A percentile compares a stretch with the other conserved stretches of the same genome.
Evolutionary conservation across 2,113 vertebrate genomes (phyloP).

Genomic region (Plectropomus leopardus): DNA sequence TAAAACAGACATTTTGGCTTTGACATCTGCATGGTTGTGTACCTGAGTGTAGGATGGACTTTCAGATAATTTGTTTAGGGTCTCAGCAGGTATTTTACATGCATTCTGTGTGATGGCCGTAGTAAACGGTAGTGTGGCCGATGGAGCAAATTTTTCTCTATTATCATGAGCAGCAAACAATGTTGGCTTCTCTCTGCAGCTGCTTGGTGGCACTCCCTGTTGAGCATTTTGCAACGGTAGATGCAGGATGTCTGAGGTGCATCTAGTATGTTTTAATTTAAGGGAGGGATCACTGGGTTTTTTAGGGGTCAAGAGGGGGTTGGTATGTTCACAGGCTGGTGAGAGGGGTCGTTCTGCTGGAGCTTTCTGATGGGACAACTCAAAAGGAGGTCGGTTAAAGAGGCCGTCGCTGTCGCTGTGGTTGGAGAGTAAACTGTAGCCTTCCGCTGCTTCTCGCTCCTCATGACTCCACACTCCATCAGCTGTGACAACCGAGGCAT

Average conservation of each 20-base stretch:
- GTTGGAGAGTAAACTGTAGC: constrained; percentile 37
- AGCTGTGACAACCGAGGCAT: constrained; percentile 22
- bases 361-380: constrained; percentile 32
- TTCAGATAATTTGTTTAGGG: constrained; percentile 19
- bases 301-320: constrained; percentile 24
- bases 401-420: constrained; percentile 43
- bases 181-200: neutral
- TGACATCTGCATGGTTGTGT: constrained; percentile 6
- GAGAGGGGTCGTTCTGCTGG: constrained; percentile 85
- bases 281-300: constrained; percentile 27
- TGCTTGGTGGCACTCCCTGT: constrained; percentile 40
- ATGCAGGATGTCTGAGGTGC: constrained; percentile 13
- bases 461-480: constrained; percentile 66
- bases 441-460: constrained; percentile 44
- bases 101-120: neutral
- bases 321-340: constrained; percentile 65
- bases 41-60: neutral
- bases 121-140: neutral
- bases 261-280: constrained; percentile 57
- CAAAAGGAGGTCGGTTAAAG: neutral
- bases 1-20: constrained; percentile 14
- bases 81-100: constrained; percentile 5
- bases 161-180: constrained; percentile 6
- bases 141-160: constrained; percentile 1
- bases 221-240: constrained; percentile 16